Conservation (phyloP, 2,797 vertebrate species). For the Danio albolineatus region DNA sequence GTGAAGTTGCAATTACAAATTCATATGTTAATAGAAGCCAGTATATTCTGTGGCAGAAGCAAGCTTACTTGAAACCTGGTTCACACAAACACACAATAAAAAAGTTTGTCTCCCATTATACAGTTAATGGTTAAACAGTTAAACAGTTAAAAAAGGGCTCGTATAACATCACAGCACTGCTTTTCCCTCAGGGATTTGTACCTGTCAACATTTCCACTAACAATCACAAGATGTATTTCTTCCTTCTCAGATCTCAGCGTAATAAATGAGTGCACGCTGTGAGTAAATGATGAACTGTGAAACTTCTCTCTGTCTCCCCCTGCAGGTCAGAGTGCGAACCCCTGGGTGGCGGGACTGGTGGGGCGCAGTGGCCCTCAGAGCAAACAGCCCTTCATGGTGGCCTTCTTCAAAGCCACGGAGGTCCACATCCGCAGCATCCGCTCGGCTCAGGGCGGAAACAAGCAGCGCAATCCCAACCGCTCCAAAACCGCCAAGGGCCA, state of each 20-base stretch:
- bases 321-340: conserved; percentile 93
- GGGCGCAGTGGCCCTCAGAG: conserved; percentile 94
- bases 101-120: not conserved
- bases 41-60: no score
- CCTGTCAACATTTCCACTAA: conserved; percentile 5
- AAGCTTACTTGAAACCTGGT: no score
- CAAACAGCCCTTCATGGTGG: conserved; percentile 98
- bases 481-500: conserved; percentile 91
- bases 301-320: conserved; percentile 67
- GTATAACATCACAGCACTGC: not conserved
- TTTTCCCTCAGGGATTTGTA: conserved; percentile 13
- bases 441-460: conserved; percentile 79
- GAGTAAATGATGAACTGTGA: conserved; percentile 1
- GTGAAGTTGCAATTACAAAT: no score
- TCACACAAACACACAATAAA: not conserved
- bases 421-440: conserved; percentile 94
- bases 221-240: conserved; percentile 8
- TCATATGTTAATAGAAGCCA: no score
- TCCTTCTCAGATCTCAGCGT: not conserved
- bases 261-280: not conserved
- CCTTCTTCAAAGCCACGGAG: conserved; percentile 98
- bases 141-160: not conserved
- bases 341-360: conserved; percentile 90
- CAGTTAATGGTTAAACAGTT: not conserved
- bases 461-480: conserved; percentile 91